Base-by-base conservation (phyloP, 1,140 invertebrate genomes). In the Euglossa dilemma region DNA sequence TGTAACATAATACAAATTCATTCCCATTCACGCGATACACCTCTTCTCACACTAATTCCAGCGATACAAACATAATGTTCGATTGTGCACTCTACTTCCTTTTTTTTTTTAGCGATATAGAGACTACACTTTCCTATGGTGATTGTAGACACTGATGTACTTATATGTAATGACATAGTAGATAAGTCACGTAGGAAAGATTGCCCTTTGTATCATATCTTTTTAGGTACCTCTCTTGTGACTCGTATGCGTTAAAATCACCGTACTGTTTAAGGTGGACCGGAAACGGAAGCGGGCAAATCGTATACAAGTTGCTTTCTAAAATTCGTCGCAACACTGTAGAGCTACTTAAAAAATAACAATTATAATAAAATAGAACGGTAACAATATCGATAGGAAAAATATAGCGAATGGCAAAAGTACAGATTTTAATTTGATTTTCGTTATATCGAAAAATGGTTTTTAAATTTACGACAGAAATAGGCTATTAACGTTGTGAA, bases 121-220 rank as follows among this genome's bases (percentile, higher is more conserved):
- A 78, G 64, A 71, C 28, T 67, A 77, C 63, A 82, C 72, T 76
- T 82, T 76, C 61, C 57, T 76, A 69, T 69, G 80, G 63, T 82
- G 80, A 82, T 82, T 82, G 80, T 82, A 82, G 80, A 82, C 73
- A 82, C 73, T 67, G 75, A 83, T 70, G 54, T 83, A 83, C 74
- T 70, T 83, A 83, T 78, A 83, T 83, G 74, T 77, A 83, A 83
- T 57, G 66, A 59, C 50, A 64, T 83, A 77, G 74, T 77, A 77
- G 75, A 78, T 83, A 83, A 83, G 75, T 70, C 75, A 83, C 64
- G 81, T 83, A 83, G 75, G 81, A 83, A 20, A 83, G 56, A 83
- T 43, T 71, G 36, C 47, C 74, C 75, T 83, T 71, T 83, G 81
- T 83, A 83, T 61, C 66, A 83, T 83, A 83, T 83, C 69, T 67